Evolutionary conservation across 2,888 invertebrate species (phyloP).

Genomic region (Parascotia fuliginaria): DNA sequence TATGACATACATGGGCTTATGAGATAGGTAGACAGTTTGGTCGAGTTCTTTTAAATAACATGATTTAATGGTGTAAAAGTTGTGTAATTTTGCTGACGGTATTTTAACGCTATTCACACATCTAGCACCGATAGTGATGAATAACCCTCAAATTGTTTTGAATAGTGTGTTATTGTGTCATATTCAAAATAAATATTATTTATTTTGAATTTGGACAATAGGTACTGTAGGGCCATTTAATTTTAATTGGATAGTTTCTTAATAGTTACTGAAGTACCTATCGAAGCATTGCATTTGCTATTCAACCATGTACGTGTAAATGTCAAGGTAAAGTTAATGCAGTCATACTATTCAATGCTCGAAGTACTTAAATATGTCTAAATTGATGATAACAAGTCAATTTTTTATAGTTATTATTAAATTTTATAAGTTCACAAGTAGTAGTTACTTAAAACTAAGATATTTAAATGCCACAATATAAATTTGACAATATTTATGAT

Average conservation of each 20-base stretch:
- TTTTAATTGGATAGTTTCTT: constrained; percentile 10
- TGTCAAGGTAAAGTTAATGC: constrained; percentile 31
- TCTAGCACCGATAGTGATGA: not conserved
- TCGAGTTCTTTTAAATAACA: too few relatives aligned
- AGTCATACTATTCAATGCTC: constrained; percentile 2
- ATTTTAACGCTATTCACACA: not conserved
- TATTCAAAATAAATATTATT: not conserved
- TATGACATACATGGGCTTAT: too few relatives aligned
- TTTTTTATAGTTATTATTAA: not conserved
- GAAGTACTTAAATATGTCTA: constrained; percentile 2
- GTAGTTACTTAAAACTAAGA: too few relatives aligned
- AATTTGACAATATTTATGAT: too few relatives aligned
- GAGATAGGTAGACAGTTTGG: too few relatives aligned
- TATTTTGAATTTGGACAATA: too few relatives aligned
- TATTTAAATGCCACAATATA: too few relatives aligned
- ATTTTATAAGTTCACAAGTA: not conserved
- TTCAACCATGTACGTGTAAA: constrained; percentile 11
- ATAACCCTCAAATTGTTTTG: not conserved
- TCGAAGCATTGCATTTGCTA: constrained; percentile 14
- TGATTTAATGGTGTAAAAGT: too few relatives aligned
- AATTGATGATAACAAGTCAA: constrained; percentile 4
- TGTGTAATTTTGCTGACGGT: not conserved
- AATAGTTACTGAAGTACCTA: constrained; percentile 1
- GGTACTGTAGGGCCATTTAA: not conserved
- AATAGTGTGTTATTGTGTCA: not conserved